Percentiles rank a stretch among this genome's conserved stretches.
Evolutionary conservation across 2,888 invertebrate genomes (phyloP).

Genomic region (Ornithoptera priamus): DNA sequence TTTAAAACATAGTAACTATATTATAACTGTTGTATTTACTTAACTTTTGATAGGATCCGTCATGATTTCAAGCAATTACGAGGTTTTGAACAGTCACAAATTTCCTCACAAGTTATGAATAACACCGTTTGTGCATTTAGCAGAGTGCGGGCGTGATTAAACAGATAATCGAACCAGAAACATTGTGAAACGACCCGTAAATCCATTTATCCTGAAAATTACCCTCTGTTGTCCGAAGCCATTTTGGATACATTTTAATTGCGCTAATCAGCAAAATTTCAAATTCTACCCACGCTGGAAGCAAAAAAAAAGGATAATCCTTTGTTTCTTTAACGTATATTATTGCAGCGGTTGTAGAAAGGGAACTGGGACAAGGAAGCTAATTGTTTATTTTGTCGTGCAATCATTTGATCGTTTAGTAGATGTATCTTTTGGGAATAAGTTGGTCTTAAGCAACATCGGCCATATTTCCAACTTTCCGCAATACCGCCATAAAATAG

Average conservation of each 20-base stretch:
- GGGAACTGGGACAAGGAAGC: too few species aligned
- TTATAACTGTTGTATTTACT: conserved; percentile 32
- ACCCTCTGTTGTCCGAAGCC: conserved; percentile 43
- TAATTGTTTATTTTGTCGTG: conserved; percentile 1
- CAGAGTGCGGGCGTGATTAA: conserved; percentile 48
- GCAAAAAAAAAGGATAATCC: neutral
- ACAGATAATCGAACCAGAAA: conserved; percentile 48
- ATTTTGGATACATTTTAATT: conserved; percentile 46
- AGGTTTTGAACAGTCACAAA: conserved; percentile 24
- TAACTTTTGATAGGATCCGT: neutral
- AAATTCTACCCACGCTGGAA: conserved; percentile 36
- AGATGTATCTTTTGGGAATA: conserved; percentile 1
- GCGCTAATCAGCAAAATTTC: conserved; percentile 38
- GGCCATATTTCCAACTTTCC: neutral
- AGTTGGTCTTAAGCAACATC: neutral
- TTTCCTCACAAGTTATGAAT: conserved; percentile 46
- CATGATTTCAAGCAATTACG: neutral
- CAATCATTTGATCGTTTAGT: neutral
- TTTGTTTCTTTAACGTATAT: neutral
- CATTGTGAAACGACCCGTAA: conserved; percentile 49
- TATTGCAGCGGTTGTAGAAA: too few species aligned
- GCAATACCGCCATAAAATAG: neutral
- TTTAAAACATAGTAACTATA: neutral
- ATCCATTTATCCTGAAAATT: conserved; percentile 61
- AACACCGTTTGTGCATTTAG: conserved; percentile 66